Base-by-base conservation (phyloP, 2,888 invertebrate genomes). In the Adineta ricciae region DNA sequence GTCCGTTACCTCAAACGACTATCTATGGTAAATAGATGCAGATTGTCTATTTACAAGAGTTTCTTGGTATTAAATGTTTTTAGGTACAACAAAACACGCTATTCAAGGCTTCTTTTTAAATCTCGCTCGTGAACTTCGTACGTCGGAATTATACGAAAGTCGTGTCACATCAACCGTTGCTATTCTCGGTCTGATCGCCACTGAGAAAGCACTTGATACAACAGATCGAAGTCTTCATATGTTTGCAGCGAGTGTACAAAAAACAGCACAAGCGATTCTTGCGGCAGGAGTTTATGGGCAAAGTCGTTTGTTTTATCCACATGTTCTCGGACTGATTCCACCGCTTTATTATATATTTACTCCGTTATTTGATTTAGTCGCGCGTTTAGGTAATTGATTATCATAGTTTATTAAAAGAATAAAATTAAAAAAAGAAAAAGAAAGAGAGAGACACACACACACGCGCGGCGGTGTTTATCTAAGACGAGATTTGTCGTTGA, bases 191-290 rank as follows among this genome's bases (percentile, higher is more conserved):
- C 41, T 78, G 11, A 78, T 78, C 14, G 78, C 19, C 0, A 78
- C 78, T 41, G 78, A 78, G 2, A 0, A 0, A 1, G 78, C 78
- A 38, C 38, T 78, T 24, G 19, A 7, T 9, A 5, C 2, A 41
- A 41, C 41, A 1, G 7, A 78, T n/a, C 21, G n/a, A 78, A 0
- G 2, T 24, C 8, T 41, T 41, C 78, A 78, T 41, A 1, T 41
- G 3, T 3, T 78, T 11, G 41, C 78, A 2, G 41, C 38, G 24
- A 41, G 41, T 78, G 41, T 41, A 9, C 38, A 19, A 41, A 78
- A 78, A 78, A 78, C 78, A 21, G 78, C 41, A 41, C 78, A 78
- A 78, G 78, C 78, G n/a, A 41, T 78, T 24, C 38, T 78, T n/a
- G 41, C 78, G 3, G 38, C 78, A 41, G 78, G 41, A 19, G 3